Percentiles rank a stretch among this genome's conserved stretches.
These are phyloP conservation scores for Brachypodius melanocephalos DNA, from an alignment of 2,113 vertebrate species.

Conservation along the genomic window DNA sequence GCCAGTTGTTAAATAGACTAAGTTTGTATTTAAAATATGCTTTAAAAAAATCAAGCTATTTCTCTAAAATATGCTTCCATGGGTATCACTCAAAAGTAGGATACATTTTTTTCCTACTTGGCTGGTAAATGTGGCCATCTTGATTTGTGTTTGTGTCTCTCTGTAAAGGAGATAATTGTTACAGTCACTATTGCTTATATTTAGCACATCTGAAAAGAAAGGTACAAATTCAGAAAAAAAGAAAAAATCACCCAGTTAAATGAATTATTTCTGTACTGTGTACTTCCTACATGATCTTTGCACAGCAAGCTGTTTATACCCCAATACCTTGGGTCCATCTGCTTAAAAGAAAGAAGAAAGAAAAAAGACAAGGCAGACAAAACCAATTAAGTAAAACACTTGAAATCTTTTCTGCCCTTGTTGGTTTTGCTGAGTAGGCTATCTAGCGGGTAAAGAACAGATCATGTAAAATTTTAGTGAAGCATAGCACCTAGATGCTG, in stretches of 20 bases:
- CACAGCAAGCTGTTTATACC: not conserved
- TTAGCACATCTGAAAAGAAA: not conserved
- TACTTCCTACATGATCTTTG: not conserved
- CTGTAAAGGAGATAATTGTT: not conserved
- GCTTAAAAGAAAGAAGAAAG: not conserved
- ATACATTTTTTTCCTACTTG: not conserved
- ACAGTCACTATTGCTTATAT: not conserved
- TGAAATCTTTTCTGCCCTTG: not conserved
- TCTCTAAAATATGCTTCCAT: not conserved
- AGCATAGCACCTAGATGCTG: not conserved
- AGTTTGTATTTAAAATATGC: not conserved
- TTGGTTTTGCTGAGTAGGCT: not conserved
- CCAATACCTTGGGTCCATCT: not conserved
- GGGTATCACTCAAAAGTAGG: not conserved
- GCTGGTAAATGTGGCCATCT: not conserved
- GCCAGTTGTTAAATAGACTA: not conserved
- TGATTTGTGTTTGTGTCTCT: not conserved
- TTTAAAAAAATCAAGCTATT: not conserved
- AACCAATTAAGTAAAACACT: not conserved
- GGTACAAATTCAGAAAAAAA: not conserved
- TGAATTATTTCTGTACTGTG: not conserved
- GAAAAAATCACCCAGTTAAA: not conserved
- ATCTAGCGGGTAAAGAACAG: not conserved
- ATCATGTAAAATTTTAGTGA: not conserved
- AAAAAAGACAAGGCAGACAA: not conserved